Percentiles rank a stretch among this genome's conserved stretches.
Conservation (phyloP, 2,888 invertebrate genomes). For the Hypercompe scribonia region DNA sequence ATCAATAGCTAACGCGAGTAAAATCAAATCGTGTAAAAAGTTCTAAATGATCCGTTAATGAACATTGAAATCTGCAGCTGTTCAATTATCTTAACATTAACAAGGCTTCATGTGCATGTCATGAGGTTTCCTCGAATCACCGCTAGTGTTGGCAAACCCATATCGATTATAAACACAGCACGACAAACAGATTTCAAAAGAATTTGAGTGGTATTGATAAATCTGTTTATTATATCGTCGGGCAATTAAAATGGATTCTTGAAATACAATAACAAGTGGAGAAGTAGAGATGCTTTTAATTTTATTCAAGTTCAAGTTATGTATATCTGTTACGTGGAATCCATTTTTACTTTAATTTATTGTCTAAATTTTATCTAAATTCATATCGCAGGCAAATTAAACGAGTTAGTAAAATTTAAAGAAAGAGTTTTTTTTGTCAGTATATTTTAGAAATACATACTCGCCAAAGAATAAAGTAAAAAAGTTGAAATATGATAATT, state of each 20-base stretch:
- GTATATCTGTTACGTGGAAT: neutral
- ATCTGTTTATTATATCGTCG: neutral
- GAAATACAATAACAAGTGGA: neutral
- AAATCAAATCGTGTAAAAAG: neutral
- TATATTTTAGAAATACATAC: neutral
- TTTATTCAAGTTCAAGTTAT: neutral
- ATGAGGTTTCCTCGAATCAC: neutral
- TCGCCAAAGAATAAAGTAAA: neutral
- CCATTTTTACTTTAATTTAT: neutral
- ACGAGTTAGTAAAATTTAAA: neutral
- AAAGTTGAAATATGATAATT: neutral
- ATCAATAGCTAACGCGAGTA: no score
- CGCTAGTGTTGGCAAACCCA: neutral
- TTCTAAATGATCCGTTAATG: neutral
- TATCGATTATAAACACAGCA: neutral
- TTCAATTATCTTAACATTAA: neutral
- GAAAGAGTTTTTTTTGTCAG: neutral
- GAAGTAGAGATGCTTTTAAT: neutral
- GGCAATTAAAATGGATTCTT: neutral
- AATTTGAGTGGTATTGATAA: neutral
- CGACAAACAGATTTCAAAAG: neutral
- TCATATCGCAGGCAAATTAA: neutral
- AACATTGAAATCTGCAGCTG: neutral
- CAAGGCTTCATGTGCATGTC: neutral
- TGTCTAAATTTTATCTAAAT: neutral